Conservation (phyloP, 2,797 vertebrate genomes). For the Taenioides sp. region DNA sequence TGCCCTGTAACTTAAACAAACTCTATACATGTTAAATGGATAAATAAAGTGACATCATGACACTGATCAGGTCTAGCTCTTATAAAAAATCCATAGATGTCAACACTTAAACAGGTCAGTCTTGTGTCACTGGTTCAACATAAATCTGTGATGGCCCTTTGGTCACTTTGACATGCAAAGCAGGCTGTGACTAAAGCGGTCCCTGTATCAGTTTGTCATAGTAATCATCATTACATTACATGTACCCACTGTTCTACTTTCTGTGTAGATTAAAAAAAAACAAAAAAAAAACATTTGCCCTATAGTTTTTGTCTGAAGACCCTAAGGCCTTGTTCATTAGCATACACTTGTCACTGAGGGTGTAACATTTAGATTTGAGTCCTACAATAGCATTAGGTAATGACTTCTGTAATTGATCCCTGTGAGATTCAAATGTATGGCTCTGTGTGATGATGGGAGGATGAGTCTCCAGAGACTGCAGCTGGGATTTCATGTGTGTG, state of each 20-base stretch:
- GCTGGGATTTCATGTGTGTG: conserved; percentile 12
- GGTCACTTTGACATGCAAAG: background rate
- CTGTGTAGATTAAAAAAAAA: too few relatives aligned
- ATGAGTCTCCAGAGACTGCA: conserved; percentile 26
- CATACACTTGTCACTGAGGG: conserved; percentile 34
- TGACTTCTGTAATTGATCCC: conserved; percentile 58
- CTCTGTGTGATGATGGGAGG: conserved; percentile 14
- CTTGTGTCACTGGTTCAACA: background rate
- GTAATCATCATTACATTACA: background rate
- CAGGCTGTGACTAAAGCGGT: background rate
- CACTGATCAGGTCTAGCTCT: background rate
- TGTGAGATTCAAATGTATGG: conserved; percentile 45
- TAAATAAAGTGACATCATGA: background rate
- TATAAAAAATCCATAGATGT: too few relatives aligned
- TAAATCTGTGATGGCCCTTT: background rate
- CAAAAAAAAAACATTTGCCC: background rate
- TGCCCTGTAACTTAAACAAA: background rate
- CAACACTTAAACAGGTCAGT: too few relatives aligned
- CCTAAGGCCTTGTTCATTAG: conserved; percentile 12
- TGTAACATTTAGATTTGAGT: conserved; percentile 26
- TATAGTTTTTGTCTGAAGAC: background rate
- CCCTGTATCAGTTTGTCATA: background rate
- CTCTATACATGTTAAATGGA: background rate
- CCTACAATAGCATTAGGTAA: conserved; percentile 41
- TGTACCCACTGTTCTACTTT: background rate